Evolutionary conservation across 2,888 invertebrate species (phyloP), one percentile per base, ranked within the genome.

Genomic region (Philopedon plagiatum): DNA sequence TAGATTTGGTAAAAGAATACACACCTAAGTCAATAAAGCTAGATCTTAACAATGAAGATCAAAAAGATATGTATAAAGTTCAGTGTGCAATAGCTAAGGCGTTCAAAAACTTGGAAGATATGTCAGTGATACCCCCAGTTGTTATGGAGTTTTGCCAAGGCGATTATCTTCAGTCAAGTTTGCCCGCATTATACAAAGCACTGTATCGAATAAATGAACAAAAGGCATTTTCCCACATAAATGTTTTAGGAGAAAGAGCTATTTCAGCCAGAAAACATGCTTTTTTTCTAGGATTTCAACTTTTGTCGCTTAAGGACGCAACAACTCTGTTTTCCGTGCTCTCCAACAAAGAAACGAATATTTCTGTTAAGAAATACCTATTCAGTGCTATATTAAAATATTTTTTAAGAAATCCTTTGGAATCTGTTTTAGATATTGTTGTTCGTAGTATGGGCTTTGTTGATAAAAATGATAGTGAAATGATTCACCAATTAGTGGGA

Each of bases 191-290:
- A 5, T 78, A 79, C 51, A 76, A 75, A 26, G 49, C 73, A 8
- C 68, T 79, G 51, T 78, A 77, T 19, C 70, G 61, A 58, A 72
- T 76, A 2, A 74, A 73, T 4, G 80, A 80, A 66, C 71, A 71
- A 11, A 5, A 72, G 11, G 63, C 76, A 0, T 60, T 64, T 2
- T 26, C 60, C 0, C 72, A 75, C 26, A 69, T 78, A 15, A 68
- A 76, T 26, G 13, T 37, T 19, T 65, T 80, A 46, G 64, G 68
- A 26, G 72, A 71, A 21, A 64, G 63, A 49, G 78, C 79, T 1
- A 73, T 79, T 2, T 80, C 80, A 1, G 74, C 71, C 0, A 70
- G 77, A 63, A 79, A 79, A 70, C 79, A 80, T 32, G 76, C 77
- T 5, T 34, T 76, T 9, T 77, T 64, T 49, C 44, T 80, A 15